These are phyloP conservation scores for Elmis aenea DNA, from an alignment of 2,888 invertebrate genomes.

Conservation along the genomic window DNA sequence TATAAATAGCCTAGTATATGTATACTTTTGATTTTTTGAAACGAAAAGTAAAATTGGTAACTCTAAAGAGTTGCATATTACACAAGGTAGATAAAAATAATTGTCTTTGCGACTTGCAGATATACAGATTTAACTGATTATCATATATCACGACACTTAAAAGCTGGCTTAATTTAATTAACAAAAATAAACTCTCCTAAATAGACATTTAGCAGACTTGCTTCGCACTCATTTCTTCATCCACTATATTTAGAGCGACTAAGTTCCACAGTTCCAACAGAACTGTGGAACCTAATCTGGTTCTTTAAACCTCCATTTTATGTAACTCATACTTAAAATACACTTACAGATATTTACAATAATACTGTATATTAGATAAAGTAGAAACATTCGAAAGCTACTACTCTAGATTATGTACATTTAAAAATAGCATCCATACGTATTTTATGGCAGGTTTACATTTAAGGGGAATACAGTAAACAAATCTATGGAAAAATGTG, in stretches of 20 bases:
- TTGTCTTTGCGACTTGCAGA: slow-evolving; percentile 8
- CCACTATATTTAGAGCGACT: too few relatives aligned
- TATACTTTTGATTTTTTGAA: too few relatives aligned
- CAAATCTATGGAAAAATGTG: too few relatives aligned
- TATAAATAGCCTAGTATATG: too few relatives aligned
- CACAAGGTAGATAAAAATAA: not conserved
- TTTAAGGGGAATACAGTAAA: slow-evolving; percentile 26
- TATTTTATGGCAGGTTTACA: slow-evolving; percentile 42
- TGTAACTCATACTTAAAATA: too few relatives aligned
- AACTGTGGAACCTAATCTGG: too few relatives aligned
- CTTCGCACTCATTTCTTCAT: slow-evolving; percentile 7
- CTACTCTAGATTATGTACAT: slow-evolving; percentile 34
- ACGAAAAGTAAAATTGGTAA: too few relatives aligned
- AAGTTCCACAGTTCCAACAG: too few relatives aligned
- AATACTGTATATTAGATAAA: slow-evolving; percentile 36
- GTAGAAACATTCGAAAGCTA: slow-evolving; percentile 38
- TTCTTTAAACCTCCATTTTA: too few relatives aligned
- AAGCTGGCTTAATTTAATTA: slow-evolving; percentile 43
- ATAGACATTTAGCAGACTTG: slow-evolving; percentile 32
- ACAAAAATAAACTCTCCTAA: slow-evolving; percentile 42
- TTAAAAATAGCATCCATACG: slow-evolving; percentile 39
- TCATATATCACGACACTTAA: slow-evolving; percentile 45
- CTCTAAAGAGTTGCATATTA: too few relatives aligned
- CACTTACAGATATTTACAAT: too few relatives aligned
- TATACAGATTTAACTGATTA: slow-evolving; percentile 35